Percentiles rank a stretch among this genome's conserved stretches.
These are phyloP conservation scores for Catalaphyllia jardinei DNA, from an alignment of 64 coral and sea anemone genomes.

Conservation along the genomic window DNA sequence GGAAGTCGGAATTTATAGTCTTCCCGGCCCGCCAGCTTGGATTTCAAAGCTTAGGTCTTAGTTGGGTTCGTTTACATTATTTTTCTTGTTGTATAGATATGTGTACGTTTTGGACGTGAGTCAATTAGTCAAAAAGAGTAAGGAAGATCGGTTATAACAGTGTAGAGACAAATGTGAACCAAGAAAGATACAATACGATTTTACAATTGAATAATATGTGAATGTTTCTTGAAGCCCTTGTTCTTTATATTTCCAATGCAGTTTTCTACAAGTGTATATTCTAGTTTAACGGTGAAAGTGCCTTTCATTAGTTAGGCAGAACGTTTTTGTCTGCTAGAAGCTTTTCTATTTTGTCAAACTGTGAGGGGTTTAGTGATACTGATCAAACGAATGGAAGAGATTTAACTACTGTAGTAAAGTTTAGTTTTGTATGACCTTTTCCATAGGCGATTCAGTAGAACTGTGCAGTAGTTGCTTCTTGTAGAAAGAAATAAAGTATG, in stretches of 20 bases:
- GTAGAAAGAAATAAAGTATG: conserved; percentile 6
- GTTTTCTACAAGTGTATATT: conserved; percentile 50
- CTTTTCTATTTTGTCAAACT: conserved; percentile 53
- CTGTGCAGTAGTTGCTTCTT: not conserved
- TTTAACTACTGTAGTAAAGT: conserved; percentile 27
- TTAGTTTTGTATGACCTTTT: conserved; percentile 41
- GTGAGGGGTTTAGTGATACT: conserved; percentile 7
- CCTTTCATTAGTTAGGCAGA: conserved; percentile 34
- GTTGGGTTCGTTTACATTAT: conserved; percentile 2
- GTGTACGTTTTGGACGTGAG: conserved; percentile 2
- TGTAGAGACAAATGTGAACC: not conserved
- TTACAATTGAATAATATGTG: conserved; percentile 46
- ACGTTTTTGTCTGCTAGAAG: conserved; percentile 28
- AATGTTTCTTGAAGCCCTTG: not conserved
- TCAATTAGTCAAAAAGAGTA: not conserved
- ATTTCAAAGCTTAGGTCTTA: not conserved
- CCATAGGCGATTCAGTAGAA: conserved; percentile 21
- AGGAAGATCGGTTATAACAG: not conserved
- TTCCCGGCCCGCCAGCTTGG: not conserved
- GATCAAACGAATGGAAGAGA: not conserved
- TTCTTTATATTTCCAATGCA: conserved; percentile 33
- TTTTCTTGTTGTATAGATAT: conserved; percentile 17
- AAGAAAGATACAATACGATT: conserved; percentile 36
- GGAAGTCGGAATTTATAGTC: not conserved
- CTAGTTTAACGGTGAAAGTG: conserved; percentile 11